Evolutionary conservation across 2,113 vertebrate genomes (phyloP).

Genomic region (Callospermophilus lateralis): DNA sequence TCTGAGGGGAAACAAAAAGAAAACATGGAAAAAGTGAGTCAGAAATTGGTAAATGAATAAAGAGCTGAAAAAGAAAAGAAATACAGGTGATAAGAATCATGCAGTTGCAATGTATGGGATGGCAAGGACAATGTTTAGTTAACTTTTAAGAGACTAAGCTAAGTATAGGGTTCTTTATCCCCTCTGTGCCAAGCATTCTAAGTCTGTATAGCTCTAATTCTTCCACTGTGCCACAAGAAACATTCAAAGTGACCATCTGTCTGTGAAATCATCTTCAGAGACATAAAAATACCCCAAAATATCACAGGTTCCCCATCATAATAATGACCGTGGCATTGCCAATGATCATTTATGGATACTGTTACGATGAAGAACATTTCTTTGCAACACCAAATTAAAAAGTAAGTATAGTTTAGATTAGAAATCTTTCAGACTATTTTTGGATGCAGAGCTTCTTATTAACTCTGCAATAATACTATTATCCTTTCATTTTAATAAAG

Average conservation of each 20-base stretch:
- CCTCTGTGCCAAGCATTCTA: neutral
- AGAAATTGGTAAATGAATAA: slow-evolving; percentile 47
- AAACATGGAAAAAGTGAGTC: slow-evolving; percentile 36
- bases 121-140: neutral
- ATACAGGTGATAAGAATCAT: neutral
- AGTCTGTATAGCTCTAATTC: neutral
- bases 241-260: slow-evolving; percentile 38
- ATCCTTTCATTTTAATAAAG: slow-evolving; percentile 16
- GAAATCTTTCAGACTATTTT: slow-evolving; percentile 62
- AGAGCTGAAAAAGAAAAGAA: slow-evolving; percentile 57
- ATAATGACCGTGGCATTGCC: slow-evolving; percentile 53
- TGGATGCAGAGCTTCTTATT: slow-evolving; percentile 29
- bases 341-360: slow-evolving; percentile 36
- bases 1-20: neutral
- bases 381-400: slow-evolving; percentile 63
- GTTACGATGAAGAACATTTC: slow-evolving; percentile 40
- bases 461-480: slow-evolving; percentile 29
- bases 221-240: neutral
- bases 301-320: slow-evolving; percentile 18
- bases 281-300: slow-evolving; percentile 49
- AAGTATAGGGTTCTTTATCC: neutral
- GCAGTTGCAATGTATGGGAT: neutral
- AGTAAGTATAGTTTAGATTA: slow-evolving; percentile 34
- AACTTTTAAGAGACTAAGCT: slow-evolving; percentile 12
- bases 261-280: slow-evolving; percentile 29